Evolutionary conservation across 2,888 invertebrate species (phyloP), one percentile per base, ranked within the genome.

Genomic region (Zygogramma bicolorata): DNA sequence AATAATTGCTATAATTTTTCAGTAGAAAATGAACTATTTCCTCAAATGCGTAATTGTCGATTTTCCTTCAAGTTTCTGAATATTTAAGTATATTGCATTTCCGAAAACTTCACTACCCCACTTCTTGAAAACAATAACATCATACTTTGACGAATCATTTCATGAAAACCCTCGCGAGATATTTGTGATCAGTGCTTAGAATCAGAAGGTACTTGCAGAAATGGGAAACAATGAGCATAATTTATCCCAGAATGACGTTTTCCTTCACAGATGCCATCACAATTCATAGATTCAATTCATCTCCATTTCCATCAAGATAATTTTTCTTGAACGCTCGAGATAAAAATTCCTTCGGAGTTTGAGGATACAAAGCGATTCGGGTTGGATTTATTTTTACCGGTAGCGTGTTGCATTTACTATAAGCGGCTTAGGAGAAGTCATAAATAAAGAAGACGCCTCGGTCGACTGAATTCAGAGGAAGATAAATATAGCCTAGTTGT

Each of bases 351-450:
- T 60, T 27, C 13, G 61, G 61, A 73, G 62, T 66, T 69, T 65
- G 58, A 27, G 40, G 53, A 53, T 61, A 62, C 69, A 68, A 58
- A 40, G 65, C 70, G 67, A 31, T 70, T 73, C 61, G 68, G 63
- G 34, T 34, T 70, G 68, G 73, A 74, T 74, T 74, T 70, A 74
- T 74, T 65, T 34, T 31, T 40, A 74, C 68, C 70, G 65, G 69
- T 71, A 71, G 66, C 71, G 71, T 71, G 71, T 75, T 75, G 71
- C 71, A 67, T 75, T 72, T 67, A 40, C 74, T 67, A 49, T 66
- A 59, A 75, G 67, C 71, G 53, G 68, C 38, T 69, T 70, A 60
- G 53, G 49, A 53, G 71, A 18, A 63, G 59, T 57, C 66, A 71
- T 75, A 75, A 70, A 75, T 75, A 71, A 75, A 59, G 31, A 31